Base-by-base conservation (phyloP, 2,888 invertebrate genomes). In the Metalampra italica region DNA sequence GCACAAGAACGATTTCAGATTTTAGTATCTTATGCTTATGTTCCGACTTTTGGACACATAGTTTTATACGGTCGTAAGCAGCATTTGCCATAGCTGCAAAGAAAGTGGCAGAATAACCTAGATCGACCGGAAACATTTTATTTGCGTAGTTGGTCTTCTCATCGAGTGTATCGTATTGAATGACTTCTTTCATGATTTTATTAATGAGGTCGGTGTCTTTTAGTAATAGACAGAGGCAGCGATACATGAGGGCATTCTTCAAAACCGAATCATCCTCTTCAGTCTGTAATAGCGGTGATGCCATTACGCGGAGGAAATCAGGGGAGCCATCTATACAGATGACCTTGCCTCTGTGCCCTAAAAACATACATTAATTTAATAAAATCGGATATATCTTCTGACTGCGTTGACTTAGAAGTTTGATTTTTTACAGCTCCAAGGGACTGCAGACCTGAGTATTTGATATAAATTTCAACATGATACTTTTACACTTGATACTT, bases 261-360 rank as follows among this genome's bases (percentile, higher is more conserved):
- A 92, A 48, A 90, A 83, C 0, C 69, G 9, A 55, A 22, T 91
- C 90, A 43, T 80, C 82, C 22, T 22, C 3, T 47, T 78, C 80
- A 15, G 76, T 71, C 29, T 70, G 70, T 9, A 91, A 64, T 1
- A 91, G 82, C 66, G 90, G 80, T 0, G 85, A 81, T 2, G 91
- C 64, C 0, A 92, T 61, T 0, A 87, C 82, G 65, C 92, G 91
- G n/a, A 95, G 79, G 66, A 93, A 92, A 34, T 92, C 91, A 0
- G 95, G 96, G 0, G 95, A 91, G 11, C 97, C 97, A 71, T 98
- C 98, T 43, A 98, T 89, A 11, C 96, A 91, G 62, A 94, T 84
- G 1, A 95, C 62, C 38, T 91, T 86, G 3, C 95, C 95, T n/a
- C 69, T 81, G 59, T 85, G 78, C 59, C 89, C 88, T 89, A 30